Evolutionary conservation across 2,888 invertebrate genomes (phyloP), one percentile per base, ranked within the genome.

Genomic region (Campaea margaritaria): DNA sequence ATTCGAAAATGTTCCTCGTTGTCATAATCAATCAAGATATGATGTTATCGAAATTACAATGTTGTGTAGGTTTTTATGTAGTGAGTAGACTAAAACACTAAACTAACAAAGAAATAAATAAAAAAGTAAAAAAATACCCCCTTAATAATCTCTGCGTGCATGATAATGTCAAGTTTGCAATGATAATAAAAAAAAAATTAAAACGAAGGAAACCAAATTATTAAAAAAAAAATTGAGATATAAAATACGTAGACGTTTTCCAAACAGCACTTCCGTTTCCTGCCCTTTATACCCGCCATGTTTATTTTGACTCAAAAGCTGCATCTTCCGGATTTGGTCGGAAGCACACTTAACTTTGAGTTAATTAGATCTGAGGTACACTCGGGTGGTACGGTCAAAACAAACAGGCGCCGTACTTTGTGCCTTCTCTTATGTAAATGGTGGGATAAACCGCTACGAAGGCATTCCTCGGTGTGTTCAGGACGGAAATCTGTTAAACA

Each of bases 351-450:
- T 69, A 69, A 69, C 69, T 69, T 69, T 69, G 67, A 69, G 59
- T 67, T 69, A 69, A 69, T 69, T 69, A 69, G 71, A 72, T 76
- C 60, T 64, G 62, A 68, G 67, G 70, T 64, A 69, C 59, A 51
- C 51, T 53, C 39, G 66, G 65, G 57, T 68, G 66, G 68, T 59
- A 63, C 64, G 70, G 72, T 64, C 66, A 72, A 73, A 72, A 64
- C 67, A 67, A 69, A 69, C 67, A 69, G 49, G 53, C 38, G 13
- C 42, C 1, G 44, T 47, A 62, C 65, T 63, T 45, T 62, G 51
- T 62, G 68, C 62, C 59, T 58, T 71, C 73, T 68, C 74, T 74
- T 78, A 78, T 79, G 81, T 73, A 79, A 81, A 81, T 81, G 69
- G 64, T 65, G 73, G 55, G 46, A 61, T 61, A 60, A 55, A 60